Percentiles rank a stretch among this genome's conserved stretches.
Evolutionary conservation across 2,113 vertebrate genomes (phyloP).

Genomic region (Chamaea fasciata): DNA sequence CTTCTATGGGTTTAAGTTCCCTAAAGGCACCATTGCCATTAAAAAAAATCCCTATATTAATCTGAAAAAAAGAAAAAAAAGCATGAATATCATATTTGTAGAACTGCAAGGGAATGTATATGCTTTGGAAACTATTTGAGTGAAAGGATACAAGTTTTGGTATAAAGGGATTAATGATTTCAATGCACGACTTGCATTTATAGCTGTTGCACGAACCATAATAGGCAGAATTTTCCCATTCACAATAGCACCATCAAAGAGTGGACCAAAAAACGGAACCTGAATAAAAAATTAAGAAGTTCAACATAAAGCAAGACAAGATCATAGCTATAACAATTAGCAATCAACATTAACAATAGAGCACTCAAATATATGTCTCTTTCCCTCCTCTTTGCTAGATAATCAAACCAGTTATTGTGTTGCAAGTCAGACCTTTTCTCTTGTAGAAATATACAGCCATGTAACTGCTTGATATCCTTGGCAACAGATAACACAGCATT

Average conservation of each 20-base stretch:
- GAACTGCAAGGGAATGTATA: background rate
- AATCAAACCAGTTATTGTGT: conserved; percentile 61
- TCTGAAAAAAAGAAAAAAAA: background rate
- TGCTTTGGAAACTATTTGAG: background rate
- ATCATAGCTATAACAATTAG: conserved; percentile 42
- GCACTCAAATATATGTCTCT: conserved; percentile 16
- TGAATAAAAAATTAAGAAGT: conserved; percentile 72
- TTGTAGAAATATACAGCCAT: conserved; percentile 17
- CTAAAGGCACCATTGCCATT: background rate
- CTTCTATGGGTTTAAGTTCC: background rate
- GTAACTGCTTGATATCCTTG: conserved; percentile 43
- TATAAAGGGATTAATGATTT: conserved; percentile 97
- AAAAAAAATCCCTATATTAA: background rate
- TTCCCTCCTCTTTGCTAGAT: conserved; percentile 3
- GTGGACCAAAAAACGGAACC: conserved; percentile 97
- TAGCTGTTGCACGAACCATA: conserved; percentile 95
- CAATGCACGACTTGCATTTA: conserved; percentile 95
- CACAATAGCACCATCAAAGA: conserved; percentile 97
- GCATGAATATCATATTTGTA: background rate
- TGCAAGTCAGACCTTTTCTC: conserved; percentile 27
- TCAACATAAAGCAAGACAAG: conserved; percentile 53
- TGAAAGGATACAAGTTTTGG: conserved; percentile 99
- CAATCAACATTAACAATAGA: conserved; percentile 62
- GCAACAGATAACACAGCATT: conserved; percentile 25
- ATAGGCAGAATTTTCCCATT: conserved; percentile 95